Percentiles rank a stretch among this genome's conserved stretches.
Evolutionary conservation across 2,113 vertebrate species (phyloP).

Genomic region (Archocentrus centrarchus): DNA sequence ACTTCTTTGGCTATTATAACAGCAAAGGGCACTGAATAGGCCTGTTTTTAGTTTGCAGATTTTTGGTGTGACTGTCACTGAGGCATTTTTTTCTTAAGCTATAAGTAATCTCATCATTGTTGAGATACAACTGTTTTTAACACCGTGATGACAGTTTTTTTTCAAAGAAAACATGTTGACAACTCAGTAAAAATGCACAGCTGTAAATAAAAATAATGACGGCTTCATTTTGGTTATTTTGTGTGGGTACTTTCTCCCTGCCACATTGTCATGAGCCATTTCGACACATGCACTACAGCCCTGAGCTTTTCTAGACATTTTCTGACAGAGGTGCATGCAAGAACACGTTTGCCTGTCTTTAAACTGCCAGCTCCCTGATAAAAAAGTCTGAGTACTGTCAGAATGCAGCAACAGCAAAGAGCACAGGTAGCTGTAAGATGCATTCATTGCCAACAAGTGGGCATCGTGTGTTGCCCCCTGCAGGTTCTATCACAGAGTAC

Average conservation of each 20-base stretch:
- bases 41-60: background rate
- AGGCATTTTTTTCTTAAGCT: background rate
- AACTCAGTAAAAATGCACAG: background rate
- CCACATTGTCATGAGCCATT: background rate
- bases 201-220: background rate
- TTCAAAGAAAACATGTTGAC: background rate
- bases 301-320: background rate
- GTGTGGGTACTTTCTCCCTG: background rate
- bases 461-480: background rate
- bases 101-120: background rate
- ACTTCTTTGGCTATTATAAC: background rate
- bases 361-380: no score
- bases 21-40: background rate
- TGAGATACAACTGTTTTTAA: background rate
- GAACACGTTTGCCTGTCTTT: background rate
- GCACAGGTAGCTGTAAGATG: background rate
- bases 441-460: background rate
- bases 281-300: background rate
- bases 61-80: background rate
- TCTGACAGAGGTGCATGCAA: background rate
- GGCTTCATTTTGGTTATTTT: background rate
- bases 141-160: background rate
- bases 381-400: background rate
- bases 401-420: background rate
- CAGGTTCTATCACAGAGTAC: background rate